Percentiles rank a stretch among this genome's conserved stretches.
Evolutionary conservation across 2,113 vertebrate species (phyloP).

Genomic region (Pipra filicauda): DNA sequence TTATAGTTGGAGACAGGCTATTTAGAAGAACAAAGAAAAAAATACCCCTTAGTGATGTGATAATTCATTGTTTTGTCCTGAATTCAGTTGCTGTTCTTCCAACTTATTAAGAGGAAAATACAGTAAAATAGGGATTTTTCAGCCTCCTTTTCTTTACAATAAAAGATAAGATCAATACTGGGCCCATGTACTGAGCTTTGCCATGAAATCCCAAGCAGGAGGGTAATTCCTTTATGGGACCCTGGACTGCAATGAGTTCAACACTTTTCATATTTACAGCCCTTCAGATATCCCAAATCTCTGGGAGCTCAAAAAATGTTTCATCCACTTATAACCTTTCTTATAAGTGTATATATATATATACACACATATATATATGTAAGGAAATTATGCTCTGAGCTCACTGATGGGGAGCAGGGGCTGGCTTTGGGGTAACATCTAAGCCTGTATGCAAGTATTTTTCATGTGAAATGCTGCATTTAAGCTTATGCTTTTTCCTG

Average conservation of each 20-base stretch:
- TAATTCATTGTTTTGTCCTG: neutral
- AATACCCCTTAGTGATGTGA: neutral
- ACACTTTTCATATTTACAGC: neutral
- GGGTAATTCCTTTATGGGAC: neutral
- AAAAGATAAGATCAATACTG: neutral
- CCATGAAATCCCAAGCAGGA: neutral
- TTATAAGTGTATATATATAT: neutral
- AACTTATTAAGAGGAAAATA: neutral
- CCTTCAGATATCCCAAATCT: neutral
- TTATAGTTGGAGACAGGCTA: neutral
- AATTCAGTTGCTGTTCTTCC: neutral
- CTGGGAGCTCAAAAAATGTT: neutral
- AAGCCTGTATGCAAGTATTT: neutral
- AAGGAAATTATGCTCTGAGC: neutral
- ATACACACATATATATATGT: too few species aligned
- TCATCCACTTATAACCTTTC: neutral
- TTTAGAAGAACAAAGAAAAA: neutral
- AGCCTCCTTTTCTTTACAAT: neutral
- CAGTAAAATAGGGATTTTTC: neutral
- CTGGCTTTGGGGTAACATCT: neutral
- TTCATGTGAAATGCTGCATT: neutral
- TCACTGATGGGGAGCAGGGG: neutral
- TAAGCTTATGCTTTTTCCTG: neutral
- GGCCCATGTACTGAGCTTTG: neutral
- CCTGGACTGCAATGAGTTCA: neutral